A percentile compares a stretch with the other conserved stretches of the same genome.
Evolutionary conservation across 2,797 vertebrate genomes (phyloP).

Genomic region (Pteropus rufus): DNA sequence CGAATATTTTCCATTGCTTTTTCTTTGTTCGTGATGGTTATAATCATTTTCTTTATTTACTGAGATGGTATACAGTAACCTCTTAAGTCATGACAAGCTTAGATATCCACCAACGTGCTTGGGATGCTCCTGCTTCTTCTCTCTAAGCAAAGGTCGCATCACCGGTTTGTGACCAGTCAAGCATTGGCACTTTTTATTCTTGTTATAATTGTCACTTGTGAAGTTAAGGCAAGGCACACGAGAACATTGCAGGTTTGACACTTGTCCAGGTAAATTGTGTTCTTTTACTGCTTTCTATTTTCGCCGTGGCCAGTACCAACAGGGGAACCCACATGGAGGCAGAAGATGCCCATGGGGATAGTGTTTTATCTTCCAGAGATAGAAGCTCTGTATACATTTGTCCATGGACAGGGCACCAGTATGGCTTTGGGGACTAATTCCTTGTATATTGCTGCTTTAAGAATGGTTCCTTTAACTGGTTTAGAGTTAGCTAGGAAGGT

Average conservation of each 20-base stretch:
- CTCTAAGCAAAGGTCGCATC: background rate
- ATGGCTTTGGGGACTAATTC: background rate
- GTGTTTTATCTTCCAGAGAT: background rate
- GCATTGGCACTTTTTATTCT: background rate
- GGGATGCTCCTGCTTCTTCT: background rate
- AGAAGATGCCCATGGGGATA: background rate
- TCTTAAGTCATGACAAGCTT: background rate
- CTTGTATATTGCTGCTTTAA: background rate
- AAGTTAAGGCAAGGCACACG: background rate
- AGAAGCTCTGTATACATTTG: background rate
- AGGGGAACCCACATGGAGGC: background rate
- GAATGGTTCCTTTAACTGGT: background rate
- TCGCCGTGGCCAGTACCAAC: background rate
- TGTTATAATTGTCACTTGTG: background rate
- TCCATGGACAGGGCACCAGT: too few species aligned
- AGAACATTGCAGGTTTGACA: background rate
- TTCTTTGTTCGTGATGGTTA: background rate
- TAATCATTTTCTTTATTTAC: background rate
- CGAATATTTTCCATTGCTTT: background rate
- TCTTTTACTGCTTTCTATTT: background rate
- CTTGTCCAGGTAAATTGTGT: background rate
- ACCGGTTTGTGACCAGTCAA: background rate
- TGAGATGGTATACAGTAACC: background rate
- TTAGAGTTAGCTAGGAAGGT: background rate
- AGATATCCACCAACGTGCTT: background rate